phyloP scores from a whole-genome alignment of 2,113 vertebrate genomes.

The Xyliphius kryptos region DNA sequence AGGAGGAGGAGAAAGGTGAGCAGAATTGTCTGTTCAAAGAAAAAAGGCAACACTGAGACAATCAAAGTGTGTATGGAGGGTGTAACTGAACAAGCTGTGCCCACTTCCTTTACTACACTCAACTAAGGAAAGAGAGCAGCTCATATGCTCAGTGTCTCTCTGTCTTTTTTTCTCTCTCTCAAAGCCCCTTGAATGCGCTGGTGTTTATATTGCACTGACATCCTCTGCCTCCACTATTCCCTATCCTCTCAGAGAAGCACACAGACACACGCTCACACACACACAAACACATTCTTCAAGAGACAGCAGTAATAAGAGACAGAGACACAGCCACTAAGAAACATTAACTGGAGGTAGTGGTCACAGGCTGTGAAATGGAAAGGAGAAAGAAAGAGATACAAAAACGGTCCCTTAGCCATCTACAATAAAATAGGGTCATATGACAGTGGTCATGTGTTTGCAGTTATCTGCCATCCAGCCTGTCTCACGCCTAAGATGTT shows the following conservation, averaged over 20 bases:
- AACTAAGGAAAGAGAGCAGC: no score
- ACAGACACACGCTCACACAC: slow-evolving; percentile 40
- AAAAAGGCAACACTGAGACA: no score
- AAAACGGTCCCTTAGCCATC: not conserved
- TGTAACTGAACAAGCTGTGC: no score
- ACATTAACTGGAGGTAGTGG: slow-evolving; percentile 21
- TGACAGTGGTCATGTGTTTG: slow-evolving; percentile 17
- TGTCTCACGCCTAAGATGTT: slow-evolving; percentile 31
- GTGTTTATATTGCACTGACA: slow-evolving; percentile 54
- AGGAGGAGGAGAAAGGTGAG: no score
- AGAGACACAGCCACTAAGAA: slow-evolving; percentile 12
- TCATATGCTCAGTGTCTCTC: no score
- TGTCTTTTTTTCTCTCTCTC: slow-evolving; percentile 38
- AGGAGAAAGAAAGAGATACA: slow-evolving; percentile 8
- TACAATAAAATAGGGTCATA: slow-evolving; percentile 1
- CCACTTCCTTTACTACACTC: no score
- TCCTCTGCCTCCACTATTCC: slow-evolving; percentile 41
- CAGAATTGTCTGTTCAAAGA: no score
- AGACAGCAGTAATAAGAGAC: slow-evolving; percentile 21
- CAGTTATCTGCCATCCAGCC: slow-evolving; percentile 1
- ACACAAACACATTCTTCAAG: slow-evolving; percentile 27
- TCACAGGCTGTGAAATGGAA: slow-evolving; percentile 23
- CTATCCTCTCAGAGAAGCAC: slow-evolving; percentile 13
- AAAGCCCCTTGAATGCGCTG: slow-evolving; percentile 47
- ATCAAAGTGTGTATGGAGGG: no score